phyloP scores from a whole-genome alignment of 2,888 invertebrate species.

The Morpho achilles region DNA sequence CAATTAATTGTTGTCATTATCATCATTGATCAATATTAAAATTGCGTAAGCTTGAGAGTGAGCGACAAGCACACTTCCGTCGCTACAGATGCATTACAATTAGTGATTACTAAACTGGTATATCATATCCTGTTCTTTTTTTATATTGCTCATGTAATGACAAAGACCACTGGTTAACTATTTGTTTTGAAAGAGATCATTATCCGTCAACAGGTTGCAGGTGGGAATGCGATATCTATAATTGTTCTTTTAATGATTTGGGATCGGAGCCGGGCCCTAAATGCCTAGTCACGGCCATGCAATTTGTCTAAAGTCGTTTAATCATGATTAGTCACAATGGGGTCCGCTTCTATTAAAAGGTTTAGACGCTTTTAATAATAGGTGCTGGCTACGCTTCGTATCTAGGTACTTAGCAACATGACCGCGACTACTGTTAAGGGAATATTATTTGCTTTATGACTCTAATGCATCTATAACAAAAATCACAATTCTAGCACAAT shows the following conservation, averaged over 20 bases:
- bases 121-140: conserved; percentile 16
- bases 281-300: conserved; percentile 78
- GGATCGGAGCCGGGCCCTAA: conserved; percentile 62
- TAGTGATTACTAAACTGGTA: conserved; percentile 17
- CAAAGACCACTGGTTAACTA: conserved; percentile 44
- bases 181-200: conserved; percentile 74
- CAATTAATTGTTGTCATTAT: conserved; percentile 9
- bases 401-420: conserved; percentile 13
- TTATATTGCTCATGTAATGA: conserved; percentile 22
- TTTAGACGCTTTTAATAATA: conserved; percentile 59
- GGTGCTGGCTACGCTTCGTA: conserved; percentile 46
- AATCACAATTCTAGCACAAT: conserved; percentile 20
- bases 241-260: conserved; percentile 78
- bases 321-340: conserved; percentile 79
- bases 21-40: conserved; percentile 9
- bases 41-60: conserved; percentile 12
- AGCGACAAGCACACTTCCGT: conserved; percentile 13
- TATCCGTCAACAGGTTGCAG: conserved; percentile 74
- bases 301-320: conserved; percentile 79
- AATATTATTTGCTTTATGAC: conserved; percentile 5
- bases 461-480: not conserved
- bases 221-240: conserved; percentile 76
- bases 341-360: conserved; percentile 67
- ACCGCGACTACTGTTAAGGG: conserved; percentile 21
- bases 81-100: conserved; percentile 13